Evolutionary conservation across 2,888 invertebrate genomes (phyloP).

Genomic region (Ectobius pallidus): DNA sequence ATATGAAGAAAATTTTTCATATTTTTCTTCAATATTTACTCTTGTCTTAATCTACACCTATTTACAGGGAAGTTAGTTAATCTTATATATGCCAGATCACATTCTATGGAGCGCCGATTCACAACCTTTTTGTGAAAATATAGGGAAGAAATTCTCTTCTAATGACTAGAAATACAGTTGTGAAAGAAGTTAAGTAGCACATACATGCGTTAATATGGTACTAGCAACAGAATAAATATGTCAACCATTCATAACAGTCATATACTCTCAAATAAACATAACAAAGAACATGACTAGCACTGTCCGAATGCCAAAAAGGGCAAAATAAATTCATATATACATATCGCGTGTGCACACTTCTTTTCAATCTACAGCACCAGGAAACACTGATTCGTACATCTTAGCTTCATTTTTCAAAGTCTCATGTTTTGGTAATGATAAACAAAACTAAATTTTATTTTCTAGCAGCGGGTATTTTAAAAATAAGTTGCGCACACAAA

Average conservation of each 20-base stretch:
- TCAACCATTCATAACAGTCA: constrained; percentile 20
- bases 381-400: not conserved
- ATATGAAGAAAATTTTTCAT: no score
- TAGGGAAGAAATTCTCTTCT: not conserved
- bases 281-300: constrained; percentile 11
- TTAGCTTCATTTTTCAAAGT: not conserved
- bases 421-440: not conserved
- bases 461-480: not conserved
- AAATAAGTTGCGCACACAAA: not conserved
- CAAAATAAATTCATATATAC: constrained; percentile 15
- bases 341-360: not conserved
- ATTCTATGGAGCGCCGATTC: no score
- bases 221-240: constrained; percentile 11
- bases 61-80: no score
- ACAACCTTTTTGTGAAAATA: not conserved
- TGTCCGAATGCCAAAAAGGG: constrained; percentile 6
- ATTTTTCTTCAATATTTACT: no score
- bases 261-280: constrained; percentile 18
- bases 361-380: not conserved
- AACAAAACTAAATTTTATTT: not conserved
- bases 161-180: not conserved
- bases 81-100: no score
- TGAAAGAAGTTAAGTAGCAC: not conserved
- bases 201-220: constrained; percentile 8
- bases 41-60: no score